These are phyloP conservation scores for Epizoanthus fatuus DNA, from an alignment of 92 coral and sea anemone species.

Conservation along the genomic window DNA sequence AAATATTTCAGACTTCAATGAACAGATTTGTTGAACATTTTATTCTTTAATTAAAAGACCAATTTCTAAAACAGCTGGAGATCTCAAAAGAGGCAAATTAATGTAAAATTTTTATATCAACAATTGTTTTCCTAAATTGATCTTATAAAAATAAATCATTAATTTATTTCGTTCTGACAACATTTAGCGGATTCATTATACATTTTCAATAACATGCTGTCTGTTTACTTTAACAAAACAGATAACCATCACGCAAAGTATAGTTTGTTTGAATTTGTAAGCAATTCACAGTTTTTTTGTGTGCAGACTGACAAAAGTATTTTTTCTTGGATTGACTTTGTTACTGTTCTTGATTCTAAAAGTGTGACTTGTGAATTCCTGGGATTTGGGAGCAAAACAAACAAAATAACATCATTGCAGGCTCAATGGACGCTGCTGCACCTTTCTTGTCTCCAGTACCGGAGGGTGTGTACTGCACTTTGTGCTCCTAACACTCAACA, in stretches of 20 bases:
- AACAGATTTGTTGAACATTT: neutral
- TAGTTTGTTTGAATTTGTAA: neutral
- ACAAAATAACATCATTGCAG: neutral
- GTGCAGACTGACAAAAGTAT: neutral
- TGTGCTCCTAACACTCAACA: too few species aligned
- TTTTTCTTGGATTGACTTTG: neutral
- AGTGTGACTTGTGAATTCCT: neutral
- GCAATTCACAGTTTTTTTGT: neutral
- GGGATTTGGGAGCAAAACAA: neutral
- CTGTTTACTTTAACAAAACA: constrained; percentile 22
- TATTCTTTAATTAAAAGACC: neutral
- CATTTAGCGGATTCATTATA: neutral
- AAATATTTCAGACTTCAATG: neutral
- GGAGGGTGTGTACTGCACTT: too few species aligned
- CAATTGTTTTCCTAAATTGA: neutral
- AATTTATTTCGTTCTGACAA: neutral
- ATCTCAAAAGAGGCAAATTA: neutral
- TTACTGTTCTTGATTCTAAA: neutral
- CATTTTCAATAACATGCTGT: neutral
- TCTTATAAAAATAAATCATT: too few species aligned
- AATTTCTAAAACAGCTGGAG: constrained; percentile 22
- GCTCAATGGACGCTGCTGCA: neutral
- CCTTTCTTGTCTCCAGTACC: neutral
- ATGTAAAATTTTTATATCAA: neutral
- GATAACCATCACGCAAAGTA: neutral